These are phyloP conservation scores for Erebia epiphron DNA, from an alignment of 2,888 invertebrate genomes.

Conservation along the genomic window DNA sequence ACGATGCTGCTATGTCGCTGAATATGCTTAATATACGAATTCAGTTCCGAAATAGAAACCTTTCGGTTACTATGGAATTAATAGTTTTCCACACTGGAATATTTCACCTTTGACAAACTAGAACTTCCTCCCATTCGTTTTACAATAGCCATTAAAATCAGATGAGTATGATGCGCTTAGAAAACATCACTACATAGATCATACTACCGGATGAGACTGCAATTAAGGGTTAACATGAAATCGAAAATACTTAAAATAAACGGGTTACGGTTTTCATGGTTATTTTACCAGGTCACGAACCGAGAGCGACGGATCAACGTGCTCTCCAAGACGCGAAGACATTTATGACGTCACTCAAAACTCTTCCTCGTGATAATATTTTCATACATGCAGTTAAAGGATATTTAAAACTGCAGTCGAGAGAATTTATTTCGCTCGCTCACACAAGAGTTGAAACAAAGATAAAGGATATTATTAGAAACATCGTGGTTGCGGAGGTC, in stretches of 20 bases:
- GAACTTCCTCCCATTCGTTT: neutral
- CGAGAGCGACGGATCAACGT: too few relatives aligned
- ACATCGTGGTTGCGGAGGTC: slow-evolving; percentile 64
- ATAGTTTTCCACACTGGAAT: neutral
- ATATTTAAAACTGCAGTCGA: slow-evolving; percentile 11
- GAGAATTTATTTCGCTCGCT: slow-evolving; percentile 30
- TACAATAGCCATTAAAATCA: neutral
- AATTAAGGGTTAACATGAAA: too few relatives aligned
- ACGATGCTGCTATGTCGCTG: neutral
- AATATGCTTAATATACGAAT: slow-evolving; percentile 4
- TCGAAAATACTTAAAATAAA: too few relatives aligned
- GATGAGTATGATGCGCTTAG: too few relatives aligned
- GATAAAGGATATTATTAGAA: slow-evolving; percentile 70
- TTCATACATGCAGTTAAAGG: neutral
- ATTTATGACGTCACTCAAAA: neutral
- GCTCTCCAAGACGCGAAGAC: neutral
- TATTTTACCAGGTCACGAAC: too few relatives aligned
- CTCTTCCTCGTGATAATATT: slow-evolving; percentile 10
- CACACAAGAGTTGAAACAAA: slow-evolving; percentile 50
- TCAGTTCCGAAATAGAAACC: neutral
- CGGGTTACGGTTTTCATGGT: too few relatives aligned
- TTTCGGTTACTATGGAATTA: too few relatives aligned
- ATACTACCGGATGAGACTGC: too few relatives aligned
- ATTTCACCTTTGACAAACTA: neutral
- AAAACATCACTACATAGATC: too few relatives aligned